These are phyloP conservation scores for Harpagoxenus sublaevis DNA, from an alignment of 2,888 invertebrate genomes.

Conservation along the genomic window DNA sequence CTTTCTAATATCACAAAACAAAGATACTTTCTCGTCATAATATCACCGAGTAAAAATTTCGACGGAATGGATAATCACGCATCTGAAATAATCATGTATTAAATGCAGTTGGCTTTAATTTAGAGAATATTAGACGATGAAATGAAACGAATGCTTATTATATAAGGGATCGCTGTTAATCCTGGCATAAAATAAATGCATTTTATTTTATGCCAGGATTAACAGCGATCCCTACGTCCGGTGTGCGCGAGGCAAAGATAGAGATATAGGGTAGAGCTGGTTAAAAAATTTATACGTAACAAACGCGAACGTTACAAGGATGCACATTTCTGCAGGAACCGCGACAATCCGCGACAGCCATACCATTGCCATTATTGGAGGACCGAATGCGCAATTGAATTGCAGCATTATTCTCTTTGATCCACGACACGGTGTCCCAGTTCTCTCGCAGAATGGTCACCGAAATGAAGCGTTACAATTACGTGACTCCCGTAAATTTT, in stretches of 20 bases:
- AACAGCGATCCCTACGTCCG: too few relatives aligned
- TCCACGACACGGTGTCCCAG: conserved; percentile 93
- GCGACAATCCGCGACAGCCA: conserved; percentile 69
- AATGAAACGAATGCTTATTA: too few relatives aligned
- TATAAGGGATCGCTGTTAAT: conserved; percentile 1
- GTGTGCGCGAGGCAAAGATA: neutral
- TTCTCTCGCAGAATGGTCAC: conserved; percentile 91
- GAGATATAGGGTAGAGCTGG: conserved; percentile 5
- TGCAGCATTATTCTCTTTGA: conserved; percentile 92
- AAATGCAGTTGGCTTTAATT: conserved; percentile 9
- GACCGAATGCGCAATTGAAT: conserved; percentile 89
- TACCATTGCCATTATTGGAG: conserved; percentile 84
- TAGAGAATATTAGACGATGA: conserved; percentile 22
- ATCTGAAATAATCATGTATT: conserved; percentile 5
- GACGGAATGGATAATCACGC: neutral
- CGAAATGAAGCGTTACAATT: conserved; percentile 94
- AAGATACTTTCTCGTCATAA: neutral
- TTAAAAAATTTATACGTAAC: conserved; percentile 50
- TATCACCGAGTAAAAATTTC: neutral
- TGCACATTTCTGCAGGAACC: conserved; percentile 76
- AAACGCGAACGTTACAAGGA: conserved; percentile 27
- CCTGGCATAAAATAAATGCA: conserved; percentile 2
- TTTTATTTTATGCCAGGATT: too few relatives aligned
- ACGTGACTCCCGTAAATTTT: conserved; percentile 96
- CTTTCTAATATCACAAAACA: neutral